Evolutionary conservation across 1,140 invertebrate species (phyloP).

Genomic region (Epicauta chinensis): DNA sequence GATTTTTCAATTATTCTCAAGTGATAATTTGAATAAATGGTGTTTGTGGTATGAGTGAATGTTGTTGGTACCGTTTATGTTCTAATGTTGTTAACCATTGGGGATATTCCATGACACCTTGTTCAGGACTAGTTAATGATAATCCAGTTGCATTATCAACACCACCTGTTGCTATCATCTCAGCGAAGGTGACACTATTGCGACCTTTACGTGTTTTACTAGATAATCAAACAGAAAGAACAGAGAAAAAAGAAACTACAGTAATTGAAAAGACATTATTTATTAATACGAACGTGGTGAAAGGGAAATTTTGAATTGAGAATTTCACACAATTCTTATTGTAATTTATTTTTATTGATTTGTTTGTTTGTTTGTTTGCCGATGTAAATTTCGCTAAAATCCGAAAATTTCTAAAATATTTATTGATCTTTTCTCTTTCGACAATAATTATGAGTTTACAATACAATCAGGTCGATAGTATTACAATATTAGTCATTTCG

Average conservation of each 20-base stretch:
- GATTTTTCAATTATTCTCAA: neutral
- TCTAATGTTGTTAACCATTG: constrained; percentile 39
- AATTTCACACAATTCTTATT: neutral
- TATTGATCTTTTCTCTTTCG: too few species aligned
- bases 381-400: too few species aligned
- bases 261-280: neutral
- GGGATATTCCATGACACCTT: constrained; percentile 41
- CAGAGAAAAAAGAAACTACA: neutral
- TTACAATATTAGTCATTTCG: constrained; percentile 2
- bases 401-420: too few species aligned
- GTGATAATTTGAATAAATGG: constrained; percentile 4
- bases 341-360: too few species aligned
- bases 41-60: constrained; percentile 30
- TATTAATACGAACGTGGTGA: neutral
- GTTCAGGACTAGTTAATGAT: constrained; percentile 35
- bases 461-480: neutral
- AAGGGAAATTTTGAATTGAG: neutral
- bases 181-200: constrained; percentile 42
- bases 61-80: constrained; percentile 40
- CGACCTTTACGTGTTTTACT: constrained; percentile 32
- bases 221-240: constrained; percentile 12
- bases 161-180: constrained; percentile 34
- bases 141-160: constrained; percentile 35
- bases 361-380: too few species aligned
- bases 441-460: neutral